phyloP scores from a whole-genome alignment of 2,113 vertebrate genomes.

The Gallinago undulata region DNA sequence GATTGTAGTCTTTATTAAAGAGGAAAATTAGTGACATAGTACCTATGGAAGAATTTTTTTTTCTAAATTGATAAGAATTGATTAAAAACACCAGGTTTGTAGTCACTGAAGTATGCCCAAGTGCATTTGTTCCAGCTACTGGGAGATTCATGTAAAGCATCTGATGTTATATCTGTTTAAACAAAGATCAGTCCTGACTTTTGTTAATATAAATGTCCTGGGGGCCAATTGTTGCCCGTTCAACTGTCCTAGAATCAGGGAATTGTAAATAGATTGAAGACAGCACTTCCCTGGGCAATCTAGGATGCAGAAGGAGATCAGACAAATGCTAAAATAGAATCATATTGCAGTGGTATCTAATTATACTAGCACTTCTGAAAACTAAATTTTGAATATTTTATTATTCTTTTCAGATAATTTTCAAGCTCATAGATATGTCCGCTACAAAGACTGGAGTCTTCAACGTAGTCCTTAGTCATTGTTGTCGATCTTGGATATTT shows the following conservation, averaged over 20 bases:
- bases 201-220: background rate
- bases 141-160: background rate
- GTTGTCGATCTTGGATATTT: constrained; percentile 86
- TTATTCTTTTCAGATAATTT: constrained; percentile 77
- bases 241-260: background rate
- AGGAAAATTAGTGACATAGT: background rate
- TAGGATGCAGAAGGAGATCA: background rate
- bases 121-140: background rate
- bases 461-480: constrained; percentile 83
- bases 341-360: background rate
- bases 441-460: constrained; percentile 88
- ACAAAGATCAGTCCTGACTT: background rate
- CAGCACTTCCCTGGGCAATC: background rate
- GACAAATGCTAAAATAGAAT: background rate
- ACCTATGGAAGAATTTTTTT: background rate
- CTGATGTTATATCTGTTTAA: background rate
- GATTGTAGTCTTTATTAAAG: background rate
- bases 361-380: background rate
- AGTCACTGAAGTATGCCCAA: background rate
- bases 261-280: background rate
- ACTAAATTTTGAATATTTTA: background rate
- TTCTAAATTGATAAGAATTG: background rate
- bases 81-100: background rate
- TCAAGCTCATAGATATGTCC: constrained; percentile 86
- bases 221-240: background rate